Evolutionary conservation across 2,797 vertebrate species (phyloP).

Genomic region (Heterohyrax brucei): DNA sequence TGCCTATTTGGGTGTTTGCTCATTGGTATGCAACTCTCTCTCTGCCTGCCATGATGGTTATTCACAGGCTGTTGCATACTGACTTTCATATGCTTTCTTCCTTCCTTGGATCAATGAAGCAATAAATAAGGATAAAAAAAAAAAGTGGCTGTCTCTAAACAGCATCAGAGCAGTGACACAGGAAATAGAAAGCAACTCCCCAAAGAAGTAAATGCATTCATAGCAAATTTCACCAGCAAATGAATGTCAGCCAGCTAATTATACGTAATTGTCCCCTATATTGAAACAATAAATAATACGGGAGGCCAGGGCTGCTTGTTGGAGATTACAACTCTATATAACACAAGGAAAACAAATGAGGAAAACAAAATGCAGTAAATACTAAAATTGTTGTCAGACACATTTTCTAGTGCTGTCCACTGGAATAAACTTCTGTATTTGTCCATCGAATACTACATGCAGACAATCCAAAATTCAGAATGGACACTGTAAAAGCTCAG

Average conservation of each 20-base stretch:
- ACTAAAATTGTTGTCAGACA: conserved; percentile 49
- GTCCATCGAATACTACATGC: neutral
- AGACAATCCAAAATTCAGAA: neutral
- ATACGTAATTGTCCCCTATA: conserved; percentile 91
- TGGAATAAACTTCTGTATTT: neutral
- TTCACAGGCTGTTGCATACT: conserved; percentile 87
- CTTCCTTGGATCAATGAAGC: conserved; percentile 91
- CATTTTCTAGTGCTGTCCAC: conserved; percentile 17
- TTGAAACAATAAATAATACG: conserved; percentile 92
- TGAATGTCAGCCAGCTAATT: conserved; percentile 91
- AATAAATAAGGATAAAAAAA: conserved; percentile 90
- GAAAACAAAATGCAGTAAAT: conserved; percentile 21
- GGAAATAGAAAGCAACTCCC: conserved; percentile 92
- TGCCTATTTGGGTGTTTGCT: conserved; percentile 81
- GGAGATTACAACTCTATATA: conserved; percentile 87
- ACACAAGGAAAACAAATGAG: conserved; percentile 80
- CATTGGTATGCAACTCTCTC: conserved; percentile 81
- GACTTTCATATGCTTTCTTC: conserved; percentile 90
- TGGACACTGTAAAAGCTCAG: neutral
- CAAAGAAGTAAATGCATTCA: conserved; percentile 88
- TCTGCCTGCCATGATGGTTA: conserved; percentile 79
- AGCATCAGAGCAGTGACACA: conserved; percentile 89
- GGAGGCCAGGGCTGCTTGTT: conserved; percentile 84
- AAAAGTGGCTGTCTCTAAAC: conserved; percentile 87
- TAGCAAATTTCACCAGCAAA: conserved; percentile 90